These are phyloP conservation scores for Apis dorsata DNA, from an alignment of 1,140 invertebrate genomes.

Conservation along the genomic window DNA sequence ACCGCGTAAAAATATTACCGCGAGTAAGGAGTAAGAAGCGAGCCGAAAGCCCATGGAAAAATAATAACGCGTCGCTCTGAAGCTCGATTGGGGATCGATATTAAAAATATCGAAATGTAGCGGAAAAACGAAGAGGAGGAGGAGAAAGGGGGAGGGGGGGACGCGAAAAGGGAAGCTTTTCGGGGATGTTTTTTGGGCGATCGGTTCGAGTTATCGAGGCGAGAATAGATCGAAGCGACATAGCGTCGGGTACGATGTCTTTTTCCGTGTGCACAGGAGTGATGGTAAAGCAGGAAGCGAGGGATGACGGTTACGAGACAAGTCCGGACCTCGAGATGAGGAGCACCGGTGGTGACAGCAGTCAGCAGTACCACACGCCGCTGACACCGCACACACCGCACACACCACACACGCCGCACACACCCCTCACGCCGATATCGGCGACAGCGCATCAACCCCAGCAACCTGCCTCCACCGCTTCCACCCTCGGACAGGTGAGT, in stretches of 20 bases:
- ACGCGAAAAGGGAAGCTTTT: not conserved
- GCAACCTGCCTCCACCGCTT: slow-evolving; percentile 77
- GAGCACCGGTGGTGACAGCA: slow-evolving; percentile 79
- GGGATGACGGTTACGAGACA: slow-evolving; percentile 93
- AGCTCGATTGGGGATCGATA: not conserved
- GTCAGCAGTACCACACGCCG: slow-evolving; percentile 79
- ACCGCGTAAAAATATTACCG: slow-evolving; percentile 19
- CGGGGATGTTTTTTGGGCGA: no score
- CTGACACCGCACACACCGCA: slow-evolving; percentile 81
- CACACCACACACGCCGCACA: slow-evolving; percentile 81
- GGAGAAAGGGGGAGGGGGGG: not conserved
- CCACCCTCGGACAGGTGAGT: slow-evolving; percentile 77
- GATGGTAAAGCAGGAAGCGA: slow-evolving; percentile 85
- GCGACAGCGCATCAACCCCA: slow-evolving; percentile 79
- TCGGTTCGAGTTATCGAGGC: not conserved
- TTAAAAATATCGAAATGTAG: slow-evolving; percentile 1
- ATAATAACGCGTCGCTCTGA: slow-evolving; percentile 19
- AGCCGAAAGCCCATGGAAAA: slow-evolving; percentile 13
- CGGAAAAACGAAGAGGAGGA: not conserved
- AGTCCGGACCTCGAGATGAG: slow-evolving; percentile 87
- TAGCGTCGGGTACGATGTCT: slow-evolving; percentile 28
- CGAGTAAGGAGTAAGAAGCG: no score
- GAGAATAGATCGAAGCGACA: slow-evolving; percentile 46
- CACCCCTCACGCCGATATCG: slow-evolving; percentile 80
- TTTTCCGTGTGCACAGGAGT: slow-evolving; percentile 75